Conservation (phyloP, 2,888 invertebrate genomes). For the Tetheella fluctuosa region DNA sequence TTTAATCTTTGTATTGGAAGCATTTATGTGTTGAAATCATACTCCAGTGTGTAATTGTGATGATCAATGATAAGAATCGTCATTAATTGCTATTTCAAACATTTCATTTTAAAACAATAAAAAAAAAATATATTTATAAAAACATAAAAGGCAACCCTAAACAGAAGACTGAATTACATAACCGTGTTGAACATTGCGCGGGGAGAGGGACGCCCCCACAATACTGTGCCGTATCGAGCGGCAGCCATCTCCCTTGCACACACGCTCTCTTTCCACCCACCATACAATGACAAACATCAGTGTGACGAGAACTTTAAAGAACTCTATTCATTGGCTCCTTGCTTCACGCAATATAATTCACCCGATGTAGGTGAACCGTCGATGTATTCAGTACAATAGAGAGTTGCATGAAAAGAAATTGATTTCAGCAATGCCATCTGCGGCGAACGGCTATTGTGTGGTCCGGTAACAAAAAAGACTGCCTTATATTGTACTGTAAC, state of each 20-base stretch:
- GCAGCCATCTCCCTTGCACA: constrained; percentile 45
- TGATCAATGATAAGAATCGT: too few relatives aligned
- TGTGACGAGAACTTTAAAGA: constrained; percentile 32
- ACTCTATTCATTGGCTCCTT: constrained; percentile 52
- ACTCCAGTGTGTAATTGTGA: too few relatives aligned
- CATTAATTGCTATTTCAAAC: too few relatives aligned
- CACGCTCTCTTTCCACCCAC: constrained; percentile 36
- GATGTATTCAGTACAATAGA: constrained; percentile 46
- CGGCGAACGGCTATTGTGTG: constrained; percentile 38
- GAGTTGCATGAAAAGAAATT: constrained; percentile 36
- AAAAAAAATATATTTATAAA: neutral
- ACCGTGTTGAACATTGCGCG: constrained; percentile 42
- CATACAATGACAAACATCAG: constrained; percentile 29
- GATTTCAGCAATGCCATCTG: constrained; percentile 26
- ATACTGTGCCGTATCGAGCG: constrained; percentile 68
- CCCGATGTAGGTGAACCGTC: constrained; percentile 42
- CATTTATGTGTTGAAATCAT: too few relatives aligned
- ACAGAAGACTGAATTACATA: constrained; percentile 57
- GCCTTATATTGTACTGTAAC: neutral
- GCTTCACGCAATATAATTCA: constrained; percentile 42
- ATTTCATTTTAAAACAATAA: neutral
- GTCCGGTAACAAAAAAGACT: constrained; percentile 15
- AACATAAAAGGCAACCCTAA: neutral
- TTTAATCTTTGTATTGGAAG: too few relatives aligned
- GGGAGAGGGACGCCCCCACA: constrained; percentile 56